Percentiles rank a stretch among this genome's conserved stretches.
phyloP scores from a whole-genome alignment of 1,140 invertebrate species.

The Drosophila nannoptera region DNA sequence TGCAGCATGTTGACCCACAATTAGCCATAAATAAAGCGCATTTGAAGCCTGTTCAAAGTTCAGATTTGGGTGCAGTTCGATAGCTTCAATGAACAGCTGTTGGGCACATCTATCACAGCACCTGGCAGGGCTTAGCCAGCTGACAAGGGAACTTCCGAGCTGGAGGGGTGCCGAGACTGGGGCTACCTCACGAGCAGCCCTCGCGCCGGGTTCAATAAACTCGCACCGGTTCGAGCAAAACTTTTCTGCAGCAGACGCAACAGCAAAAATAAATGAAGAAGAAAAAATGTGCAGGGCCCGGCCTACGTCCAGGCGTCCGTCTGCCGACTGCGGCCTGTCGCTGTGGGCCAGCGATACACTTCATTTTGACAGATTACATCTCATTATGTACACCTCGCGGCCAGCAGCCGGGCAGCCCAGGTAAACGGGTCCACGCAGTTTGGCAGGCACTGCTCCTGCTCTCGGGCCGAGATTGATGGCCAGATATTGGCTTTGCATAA shows the following conservation, averaged over 20 bases:
- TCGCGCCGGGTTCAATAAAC: constrained; percentile 68
- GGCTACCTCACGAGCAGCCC: constrained; percentile 35
- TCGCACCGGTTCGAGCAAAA: constrained; percentile 42
- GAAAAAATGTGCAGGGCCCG: too few relatives aligned
- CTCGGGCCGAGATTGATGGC: constrained; percentile 59
- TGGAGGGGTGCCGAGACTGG: constrained; percentile 23
- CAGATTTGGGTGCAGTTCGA: constrained; percentile 55
- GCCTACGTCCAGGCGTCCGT: too few relatives aligned
- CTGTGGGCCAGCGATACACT: constrained; percentile 65
- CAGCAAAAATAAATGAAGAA: constrained; percentile 32
- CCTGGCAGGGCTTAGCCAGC: constrained; percentile 53
- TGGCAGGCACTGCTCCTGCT: constrained; percentile 36
- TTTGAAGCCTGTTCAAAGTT: constrained; percentile 21
- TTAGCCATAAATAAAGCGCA: constrained; percentile 35
- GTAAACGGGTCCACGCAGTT: constrained; percentile 60
- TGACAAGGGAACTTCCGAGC: constrained; percentile 71
- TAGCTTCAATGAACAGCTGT: constrained; percentile 68
- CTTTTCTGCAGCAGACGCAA: constrained; percentile 42
- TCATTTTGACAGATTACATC: constrained; percentile 78
- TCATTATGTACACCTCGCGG: constrained; percentile 75
- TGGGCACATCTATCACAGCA: constrained; percentile 66
- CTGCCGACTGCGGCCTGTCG: constrained; percentile 15
- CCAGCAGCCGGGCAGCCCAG: constrained; percentile 15
- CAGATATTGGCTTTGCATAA: constrained; percentile 67
- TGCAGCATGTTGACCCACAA: constrained; percentile 56